Evolutionary conservation across 1,140 invertebrate genomes (phyloP), one percentile per base, ranked within the genome.

Genomic region (Drosophila sproati): DNA sequence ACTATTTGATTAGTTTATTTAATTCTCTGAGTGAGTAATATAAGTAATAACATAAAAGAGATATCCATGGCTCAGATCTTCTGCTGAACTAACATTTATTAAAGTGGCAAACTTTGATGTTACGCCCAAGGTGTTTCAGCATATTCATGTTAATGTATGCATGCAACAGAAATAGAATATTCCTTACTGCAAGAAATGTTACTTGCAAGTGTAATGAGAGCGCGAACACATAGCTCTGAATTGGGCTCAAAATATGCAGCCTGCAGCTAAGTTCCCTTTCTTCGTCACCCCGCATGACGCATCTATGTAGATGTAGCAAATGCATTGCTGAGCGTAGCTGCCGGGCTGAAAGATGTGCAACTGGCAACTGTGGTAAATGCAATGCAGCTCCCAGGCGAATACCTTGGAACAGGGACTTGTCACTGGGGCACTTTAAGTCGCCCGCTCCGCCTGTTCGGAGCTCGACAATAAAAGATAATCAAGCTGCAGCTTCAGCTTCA

Each of bases 391-490:
- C 69, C 55, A 73, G 69, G 73, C 48, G 41, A 60, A 73, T 64
- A 76, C 60, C 69, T 72, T 57, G 63, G 51, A 10, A 68, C 57
- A 72, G 70, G 57, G 56, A 64, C 71, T 77, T 73, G 69, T 67
- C 70, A 77, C 34, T 60, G 70, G 55, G 56, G 64, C 71, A 73
- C 48, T 73, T 55, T 41, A 67, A 67, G 54, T 35, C 55, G 28
- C 62, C 63, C 62, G 60, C 61, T 64, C 45, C 64, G 48, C 34
- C 52, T 35, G 34, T 41, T 43, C n/a, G 45, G 31, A 72, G 41
- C 56, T 48, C 69, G 79, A 85, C 75, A 78, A 76, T 69, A 85
- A 79, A 85, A 77, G 83, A 85, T 85, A 85, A 85, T 85, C 81
- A 83, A 83, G 77, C 61, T 62, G 62, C 72, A 35, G 52, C 48